Base-by-base conservation (phyloP, 2,888 invertebrate genomes). In the Epiperipatus broadwayi region DNA sequence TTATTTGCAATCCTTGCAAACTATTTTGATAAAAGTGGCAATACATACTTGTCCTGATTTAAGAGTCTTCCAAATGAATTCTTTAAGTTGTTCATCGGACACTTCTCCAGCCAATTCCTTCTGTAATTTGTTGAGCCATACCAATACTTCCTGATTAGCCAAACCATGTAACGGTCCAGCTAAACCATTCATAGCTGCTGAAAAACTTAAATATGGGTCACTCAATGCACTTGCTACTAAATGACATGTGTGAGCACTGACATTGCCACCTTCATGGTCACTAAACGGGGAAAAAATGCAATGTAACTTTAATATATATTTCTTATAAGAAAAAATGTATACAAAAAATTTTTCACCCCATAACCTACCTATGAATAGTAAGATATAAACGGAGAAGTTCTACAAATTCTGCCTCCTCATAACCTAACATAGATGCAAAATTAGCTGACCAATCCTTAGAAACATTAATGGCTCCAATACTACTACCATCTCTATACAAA, bases 221-320 rank as follows among this genome's bases (percentile, higher is more conserved):
- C 85, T 84, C 35, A 91, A 67, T 2, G 91, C 89, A 0, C 87
- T 87, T 25, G 81, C 89, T 3, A 91, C 87, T 57, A 93, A 64
- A 61, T 91, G 91, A 10, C 78, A 78, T 0, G 89, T 78, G 63
- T 91, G 91, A 2, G 91, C 91, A 5, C 84, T 85, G 4, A 93
- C 91, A 59, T 91, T 91, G 49, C 91, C 89, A 48, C 89, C 87
- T 63, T 91, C 89, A 63, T 91, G 89, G 59, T 91, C 89, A 65
- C 80, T 80, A 54, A 21, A 57, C 53, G 44, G 45, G 39, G 42
- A 14, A 41, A 30, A 28, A n/a, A 34, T 27, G 18, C 37, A 28
- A 33, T 22, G 12, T 19, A 14, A 25, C 14, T 27, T 12, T 8
- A 37, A n/a, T 15, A 18, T 4, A 19, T 19, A 44, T 27, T 33